These are phyloP conservation scores for Allacma fusca DNA, from an alignment of 2,888 invertebrate genomes.

Conservation along the genomic window DNA sequence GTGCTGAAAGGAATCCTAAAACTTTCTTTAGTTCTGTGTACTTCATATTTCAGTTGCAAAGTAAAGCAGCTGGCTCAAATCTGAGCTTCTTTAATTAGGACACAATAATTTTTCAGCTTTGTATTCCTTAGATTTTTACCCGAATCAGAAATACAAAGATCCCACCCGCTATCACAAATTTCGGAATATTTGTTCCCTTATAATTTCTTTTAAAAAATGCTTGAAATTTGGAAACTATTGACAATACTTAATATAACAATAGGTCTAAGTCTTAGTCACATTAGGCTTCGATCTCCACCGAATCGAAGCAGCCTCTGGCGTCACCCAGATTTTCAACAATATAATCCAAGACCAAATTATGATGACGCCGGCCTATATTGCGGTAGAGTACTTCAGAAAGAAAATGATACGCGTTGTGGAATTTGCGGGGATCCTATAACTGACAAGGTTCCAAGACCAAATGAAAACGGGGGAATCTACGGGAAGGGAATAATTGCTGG, in stretches of 20 bases:
- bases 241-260: not conserved
- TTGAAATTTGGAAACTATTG: too few relatives aligned
- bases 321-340: slow-evolving; percentile 18
- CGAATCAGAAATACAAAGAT: too few relatives aligned
- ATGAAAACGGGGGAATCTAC: slow-evolving; percentile 31
- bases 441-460: not conserved
- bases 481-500: slow-evolving; percentile 26
- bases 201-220: too few relatives aligned
- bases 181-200: too few relatives aligned
- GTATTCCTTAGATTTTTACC: too few relatives aligned
- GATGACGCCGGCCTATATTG: slow-evolving; percentile 19
- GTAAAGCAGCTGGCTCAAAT: too few relatives aligned
- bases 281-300: slow-evolving; percentile 13
- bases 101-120: too few relatives aligned
- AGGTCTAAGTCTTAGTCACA: not conserved
- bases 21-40: too few relatives aligned
- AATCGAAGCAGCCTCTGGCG: slow-evolving; percentile 24
- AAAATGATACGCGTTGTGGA: slow-evolving; percentile 12
- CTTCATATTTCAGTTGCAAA: too few relatives aligned
- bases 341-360: slow-evolving; percentile 13
- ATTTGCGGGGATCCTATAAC: slow-evolving; percentile 26
- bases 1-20: too few relatives aligned
- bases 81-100: too few relatives aligned
- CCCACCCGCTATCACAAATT: too few relatives aligned
- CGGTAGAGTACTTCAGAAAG: not conserved